Evolutionary conservation across 2,797 vertebrate species (phyloP).

Genomic region (Coilia nasus): DNA sequence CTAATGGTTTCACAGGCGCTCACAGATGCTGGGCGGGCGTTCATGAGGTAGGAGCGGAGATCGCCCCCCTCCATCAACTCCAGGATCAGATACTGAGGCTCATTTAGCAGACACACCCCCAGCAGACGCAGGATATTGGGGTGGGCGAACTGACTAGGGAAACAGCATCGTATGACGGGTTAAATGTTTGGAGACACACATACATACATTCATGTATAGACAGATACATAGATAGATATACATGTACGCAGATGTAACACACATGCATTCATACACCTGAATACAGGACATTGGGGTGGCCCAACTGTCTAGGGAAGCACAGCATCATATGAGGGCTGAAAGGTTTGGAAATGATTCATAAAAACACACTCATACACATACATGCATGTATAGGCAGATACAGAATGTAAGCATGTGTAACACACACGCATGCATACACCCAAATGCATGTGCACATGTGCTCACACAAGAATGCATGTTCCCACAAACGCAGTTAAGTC

Average conservation of each 20-base stretch:
- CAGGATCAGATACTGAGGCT: slow-evolving; percentile 77
- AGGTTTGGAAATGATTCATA: neutral
- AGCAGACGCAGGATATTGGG: slow-evolving; percentile 77
- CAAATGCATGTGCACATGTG: neutral
- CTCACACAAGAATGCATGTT: neutral
- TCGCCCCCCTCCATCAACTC: slow-evolving; percentile 81
- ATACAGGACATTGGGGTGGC: slow-evolving; percentile 73
- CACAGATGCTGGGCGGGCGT: slow-evolving; percentile 68
- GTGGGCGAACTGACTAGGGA: slow-evolving; percentile 75
- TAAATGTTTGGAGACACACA: neutral
- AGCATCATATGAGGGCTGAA: too few species aligned
- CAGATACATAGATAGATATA: neutral
- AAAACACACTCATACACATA: neutral
- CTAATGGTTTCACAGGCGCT: neutral
- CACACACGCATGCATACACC: neutral
- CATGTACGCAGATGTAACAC: neutral
- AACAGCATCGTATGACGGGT: too few species aligned
- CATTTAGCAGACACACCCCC: slow-evolving; percentile 72
- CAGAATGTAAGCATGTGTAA: neutral
- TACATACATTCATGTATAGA: neutral
- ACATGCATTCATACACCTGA: neutral
- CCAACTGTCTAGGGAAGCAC: slow-evolving; percentile 65
- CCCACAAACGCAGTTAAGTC: neutral
- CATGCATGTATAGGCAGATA: neutral
- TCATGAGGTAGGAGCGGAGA: slow-evolving; percentile 73